Conservation (phyloP, 2,113 vertebrate genomes). For the Salvelinus alpinus region DNA sequence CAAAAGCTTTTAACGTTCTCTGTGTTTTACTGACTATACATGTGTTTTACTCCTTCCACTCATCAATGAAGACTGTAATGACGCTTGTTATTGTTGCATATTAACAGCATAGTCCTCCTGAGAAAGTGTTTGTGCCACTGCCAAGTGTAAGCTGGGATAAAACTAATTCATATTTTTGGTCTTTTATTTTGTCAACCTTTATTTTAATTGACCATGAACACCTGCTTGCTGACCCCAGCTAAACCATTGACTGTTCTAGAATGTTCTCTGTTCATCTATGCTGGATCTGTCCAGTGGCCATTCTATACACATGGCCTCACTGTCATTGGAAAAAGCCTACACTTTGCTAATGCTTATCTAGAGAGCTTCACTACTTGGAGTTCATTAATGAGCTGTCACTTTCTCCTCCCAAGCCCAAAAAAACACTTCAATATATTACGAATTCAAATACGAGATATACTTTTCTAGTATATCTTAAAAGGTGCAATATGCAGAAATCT, state of each 20-base stretch:
- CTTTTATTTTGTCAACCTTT: slow-evolving; percentile 36
- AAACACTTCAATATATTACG: slow-evolving; percentile 75
- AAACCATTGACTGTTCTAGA: slow-evolving; percentile 39
- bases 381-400: neutral
- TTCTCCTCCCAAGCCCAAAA: slow-evolving; percentile 22
- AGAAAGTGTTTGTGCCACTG: too few relatives aligned
- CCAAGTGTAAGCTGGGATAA: slow-evolving; percentile 42
- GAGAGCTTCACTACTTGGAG: neutral
- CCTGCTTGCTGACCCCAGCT: slow-evolving; percentile 58
- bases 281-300: slow-evolving; percentile 33
- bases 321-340: neutral
- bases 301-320: neutral
- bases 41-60: neutral
- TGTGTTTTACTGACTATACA: slow-evolving; percentile 10
- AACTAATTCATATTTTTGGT: slow-evolving; percentile 65
- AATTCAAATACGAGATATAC: too few relatives aligned
- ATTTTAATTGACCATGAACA: slow-evolving; percentile 20
- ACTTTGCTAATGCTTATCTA: neutral
- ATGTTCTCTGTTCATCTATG: slow-evolving; percentile 50
- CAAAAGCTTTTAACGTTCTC: slow-evolving; percentile 38
- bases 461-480: too few relatives aligned
- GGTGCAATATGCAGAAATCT: too few relatives aligned
- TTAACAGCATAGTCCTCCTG: too few relatives aligned
- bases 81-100: neutral
- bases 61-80: neutral